A percentile compares a stretch with the other conserved stretches of the same genome.
These are phyloP conservation scores for Oryzias sinensis DNA, from an alignment of 2,797 vertebrate genomes.

Conservation along the genomic window DNA sequence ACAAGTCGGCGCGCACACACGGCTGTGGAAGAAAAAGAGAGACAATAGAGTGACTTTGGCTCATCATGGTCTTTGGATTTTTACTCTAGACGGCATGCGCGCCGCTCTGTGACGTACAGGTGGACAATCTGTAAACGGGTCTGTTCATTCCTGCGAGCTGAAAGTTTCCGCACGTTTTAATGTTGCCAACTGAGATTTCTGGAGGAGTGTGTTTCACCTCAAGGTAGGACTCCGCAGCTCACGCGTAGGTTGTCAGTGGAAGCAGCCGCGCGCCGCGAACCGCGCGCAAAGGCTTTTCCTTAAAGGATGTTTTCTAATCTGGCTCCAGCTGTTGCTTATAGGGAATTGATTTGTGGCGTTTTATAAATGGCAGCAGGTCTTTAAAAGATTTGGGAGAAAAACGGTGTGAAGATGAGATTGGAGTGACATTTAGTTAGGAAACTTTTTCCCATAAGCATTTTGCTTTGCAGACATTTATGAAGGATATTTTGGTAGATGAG, in stretches of 20 bases:
- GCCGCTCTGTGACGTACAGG: constrained; percentile 54
- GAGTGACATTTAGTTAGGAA: constrained; percentile 9
- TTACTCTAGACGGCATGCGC: constrained; percentile 43
- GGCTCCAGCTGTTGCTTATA: neutral
- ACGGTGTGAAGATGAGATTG: neutral
- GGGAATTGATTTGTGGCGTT: neutral
- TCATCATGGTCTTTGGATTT: constrained; percentile 68
- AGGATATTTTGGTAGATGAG: too few relatives aligned
- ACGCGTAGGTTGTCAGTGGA: constrained; percentile 43
- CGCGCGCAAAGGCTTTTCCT: neutral
- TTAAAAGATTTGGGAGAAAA: neutral
- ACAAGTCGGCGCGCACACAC: constrained; percentile 65
- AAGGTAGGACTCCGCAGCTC: constrained; percentile 71
- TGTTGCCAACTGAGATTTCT: constrained; percentile 83
- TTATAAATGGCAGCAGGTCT: neutral
- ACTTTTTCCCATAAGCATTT: too few relatives aligned
- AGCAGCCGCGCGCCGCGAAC: constrained; percentile 3
- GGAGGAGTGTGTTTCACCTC: constrained; percentile 84
- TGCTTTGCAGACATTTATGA: too few relatives aligned
- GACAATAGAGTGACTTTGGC: constrained; percentile 66
- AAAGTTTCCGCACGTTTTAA: constrained; percentile 70
- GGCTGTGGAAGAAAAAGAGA: constrained; percentile 53
- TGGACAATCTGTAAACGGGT: constrained; percentile 37
- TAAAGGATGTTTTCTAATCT: constrained; percentile 1
- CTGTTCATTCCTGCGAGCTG: constrained; percentile 34